Percentiles rank a stretch among this genome's conserved stretches.
These are phyloP conservation scores for Triplophysa bombifrons DNA, from an alignment of 2,797 vertebrate genomes.

Conservation along the genomic window DNA sequence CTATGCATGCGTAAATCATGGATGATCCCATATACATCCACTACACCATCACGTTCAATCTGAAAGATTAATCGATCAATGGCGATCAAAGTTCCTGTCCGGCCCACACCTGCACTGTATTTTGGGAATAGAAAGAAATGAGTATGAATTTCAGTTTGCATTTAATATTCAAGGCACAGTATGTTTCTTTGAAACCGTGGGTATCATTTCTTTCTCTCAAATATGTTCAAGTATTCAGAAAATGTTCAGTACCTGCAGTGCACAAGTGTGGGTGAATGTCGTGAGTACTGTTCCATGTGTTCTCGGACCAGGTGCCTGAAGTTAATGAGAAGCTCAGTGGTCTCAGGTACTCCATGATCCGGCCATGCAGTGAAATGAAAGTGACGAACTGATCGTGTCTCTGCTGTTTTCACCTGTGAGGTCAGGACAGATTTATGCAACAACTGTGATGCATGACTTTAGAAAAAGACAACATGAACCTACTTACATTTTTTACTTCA, in stretches of 20 bases:
- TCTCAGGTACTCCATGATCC: constrained; percentile 90
- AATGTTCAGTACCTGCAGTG: constrained; percentile 88
- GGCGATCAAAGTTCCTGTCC: constrained; percentile 94
- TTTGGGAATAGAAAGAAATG: neutral
- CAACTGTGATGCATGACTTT: neutral
- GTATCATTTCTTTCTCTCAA: neutral
- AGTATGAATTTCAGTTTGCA: neutral
- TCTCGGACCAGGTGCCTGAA: constrained; percentile 91
- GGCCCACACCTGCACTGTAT: constrained; percentile 91
- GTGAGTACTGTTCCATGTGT: constrained; percentile 85
- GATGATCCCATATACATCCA: constrained; percentile 88
- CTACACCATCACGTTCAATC: constrained; percentile 86
- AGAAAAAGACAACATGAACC: neutral
- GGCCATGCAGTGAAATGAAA: constrained; percentile 98
- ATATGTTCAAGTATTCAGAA: neutral
- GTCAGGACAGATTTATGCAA: neutral
- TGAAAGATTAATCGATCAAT: constrained; percentile 91
- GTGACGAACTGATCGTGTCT: constrained; percentile 84
- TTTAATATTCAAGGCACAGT: neutral
- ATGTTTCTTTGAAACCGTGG: neutral
- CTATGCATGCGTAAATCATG: constrained; percentile 92
- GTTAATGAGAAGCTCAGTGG: constrained; percentile 90
- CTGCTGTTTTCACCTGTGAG: constrained; percentile 79
- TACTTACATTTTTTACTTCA: constrained; percentile 85
- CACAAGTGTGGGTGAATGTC: constrained; percentile 84